Conservation (phyloP, 2,113 vertebrate genomes). For the Lophura nycthemera region DNA sequence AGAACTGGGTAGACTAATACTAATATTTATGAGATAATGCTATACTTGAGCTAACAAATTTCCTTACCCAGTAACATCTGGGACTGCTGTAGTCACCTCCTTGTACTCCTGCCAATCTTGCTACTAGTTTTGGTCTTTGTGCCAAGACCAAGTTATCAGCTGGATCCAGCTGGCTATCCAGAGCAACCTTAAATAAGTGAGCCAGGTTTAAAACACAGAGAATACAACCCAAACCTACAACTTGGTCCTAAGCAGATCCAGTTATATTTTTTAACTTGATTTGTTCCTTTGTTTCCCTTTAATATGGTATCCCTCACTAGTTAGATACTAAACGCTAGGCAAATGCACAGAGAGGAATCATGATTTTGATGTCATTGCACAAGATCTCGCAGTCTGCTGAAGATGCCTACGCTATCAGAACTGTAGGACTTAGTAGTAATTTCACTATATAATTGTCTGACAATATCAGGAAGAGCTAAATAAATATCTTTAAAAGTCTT, state of each 20-base stretch:
- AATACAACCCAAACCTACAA: not conserved
- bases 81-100: not conserved
- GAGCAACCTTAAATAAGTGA: not conserved
- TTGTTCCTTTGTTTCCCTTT: not conserved
- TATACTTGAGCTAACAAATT: not conserved
- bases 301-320: not conserved
- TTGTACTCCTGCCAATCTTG: not conserved
- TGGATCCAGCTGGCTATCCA: not conserved
- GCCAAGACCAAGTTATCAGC: not conserved
- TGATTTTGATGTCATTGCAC: not conserved
- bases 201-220: not conserved
- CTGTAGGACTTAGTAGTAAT: not conserved
- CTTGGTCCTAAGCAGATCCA: accelerated
- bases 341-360: not conserved
- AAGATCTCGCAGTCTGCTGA: not conserved
- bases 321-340: not conserved
- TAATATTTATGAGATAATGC: not conserved
- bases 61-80: not conserved
- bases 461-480: not conserved
- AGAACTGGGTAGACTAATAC: not conserved
- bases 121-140: not conserved
- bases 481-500: not conserved
- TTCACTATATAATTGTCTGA: not conserved
- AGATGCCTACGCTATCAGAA: not conserved
- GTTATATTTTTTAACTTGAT: not conserved